phyloP scores from a whole-genome alignment of 2,113 vertebrate genomes.

The Pandion haliaetus region DNA sequence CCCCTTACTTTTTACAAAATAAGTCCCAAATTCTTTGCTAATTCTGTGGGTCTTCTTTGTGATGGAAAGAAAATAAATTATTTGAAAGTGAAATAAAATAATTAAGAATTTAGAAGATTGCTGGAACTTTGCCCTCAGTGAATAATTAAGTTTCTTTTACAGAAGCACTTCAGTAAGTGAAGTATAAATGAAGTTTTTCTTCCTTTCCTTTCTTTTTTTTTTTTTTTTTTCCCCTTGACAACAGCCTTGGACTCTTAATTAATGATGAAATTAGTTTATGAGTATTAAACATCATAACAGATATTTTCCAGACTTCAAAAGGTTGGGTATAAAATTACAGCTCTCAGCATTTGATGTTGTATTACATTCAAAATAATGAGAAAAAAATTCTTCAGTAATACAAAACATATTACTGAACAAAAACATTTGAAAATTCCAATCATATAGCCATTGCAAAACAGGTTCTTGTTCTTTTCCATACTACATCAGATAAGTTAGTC shows the following conservation, averaged over 20 bases:
- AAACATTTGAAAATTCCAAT: not conserved
- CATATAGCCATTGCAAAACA: not conserved
- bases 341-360: not conserved
- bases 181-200: not conserved
- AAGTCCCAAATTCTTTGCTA: not conserved
- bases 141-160: not conserved
- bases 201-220: not conserved
- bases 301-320: not conserved
- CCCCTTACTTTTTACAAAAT: not conserved
- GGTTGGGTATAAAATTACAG: not conserved
- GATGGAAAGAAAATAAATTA: not conserved
- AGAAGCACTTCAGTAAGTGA: not conserved
- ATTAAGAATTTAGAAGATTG: not conserved
- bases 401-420: not conserved
- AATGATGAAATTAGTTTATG: not conserved
- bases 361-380: not conserved
- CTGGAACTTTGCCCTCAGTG: not conserved
- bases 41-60: not conserved
- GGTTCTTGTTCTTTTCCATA: not conserved
- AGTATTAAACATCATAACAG: not conserved
- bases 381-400: not conserved
- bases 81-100: not conserved
- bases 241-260: not conserved
- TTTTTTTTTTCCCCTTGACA: not conserved
- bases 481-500: not conserved